These are phyloP conservation scores for Coleophora deauratella DNA, from an alignment of 2,888 invertebrate genomes.

Conservation along the genomic window DNA sequence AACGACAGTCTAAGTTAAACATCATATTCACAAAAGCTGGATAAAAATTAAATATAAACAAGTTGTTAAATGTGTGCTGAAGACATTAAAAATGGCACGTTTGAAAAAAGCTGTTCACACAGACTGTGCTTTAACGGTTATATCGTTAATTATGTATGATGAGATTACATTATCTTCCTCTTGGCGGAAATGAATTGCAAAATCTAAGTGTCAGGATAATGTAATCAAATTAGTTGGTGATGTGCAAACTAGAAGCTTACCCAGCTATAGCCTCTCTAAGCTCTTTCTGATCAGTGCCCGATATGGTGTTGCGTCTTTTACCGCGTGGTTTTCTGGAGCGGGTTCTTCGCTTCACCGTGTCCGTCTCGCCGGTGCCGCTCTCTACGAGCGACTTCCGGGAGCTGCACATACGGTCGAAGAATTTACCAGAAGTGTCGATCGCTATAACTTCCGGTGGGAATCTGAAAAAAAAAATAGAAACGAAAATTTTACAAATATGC, in stretches of 20 bases:
- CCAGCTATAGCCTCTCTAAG: slow-evolving; percentile 88
- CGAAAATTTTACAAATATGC: background rate
- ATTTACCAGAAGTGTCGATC: slow-evolving; percentile 90
- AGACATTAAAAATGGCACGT: slow-evolving; percentile 40
- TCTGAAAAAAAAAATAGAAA: slow-evolving; percentile 52
- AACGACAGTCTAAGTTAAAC: slow-evolving; percentile 62
- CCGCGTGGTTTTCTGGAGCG: slow-evolving; percentile 84
- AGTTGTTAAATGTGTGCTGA: slow-evolving; percentile 59
- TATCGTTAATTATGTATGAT: slow-evolving; percentile 41
- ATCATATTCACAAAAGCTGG: slow-evolving; percentile 65
- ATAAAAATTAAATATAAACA: slow-evolving; percentile 56
- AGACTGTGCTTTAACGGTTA: slow-evolving; percentile 58
- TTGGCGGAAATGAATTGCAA: slow-evolving; percentile 6
- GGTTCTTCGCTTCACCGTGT: slow-evolving; percentile 80
- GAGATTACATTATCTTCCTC: slow-evolving; percentile 53
- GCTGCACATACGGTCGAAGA: slow-evolving; percentile 91
- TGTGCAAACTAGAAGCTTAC: slow-evolving; percentile 78
- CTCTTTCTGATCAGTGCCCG: slow-evolving; percentile 92
- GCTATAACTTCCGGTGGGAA: slow-evolving; percentile 91
- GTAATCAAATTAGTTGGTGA: slow-evolving; percentile 48
- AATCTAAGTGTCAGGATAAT: slow-evolving; percentile 29
- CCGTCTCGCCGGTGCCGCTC: slow-evolving; percentile 61
- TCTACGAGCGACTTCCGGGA: slow-evolving; percentile 85
- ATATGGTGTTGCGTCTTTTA: slow-evolving; percentile 91
- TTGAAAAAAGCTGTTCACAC: slow-evolving; percentile 60